Evolutionary conservation across 2,113 vertebrate genomes (phyloP), one percentile per base, ranked within the genome.

Genomic region (Rattus norvegicus): DNA sequence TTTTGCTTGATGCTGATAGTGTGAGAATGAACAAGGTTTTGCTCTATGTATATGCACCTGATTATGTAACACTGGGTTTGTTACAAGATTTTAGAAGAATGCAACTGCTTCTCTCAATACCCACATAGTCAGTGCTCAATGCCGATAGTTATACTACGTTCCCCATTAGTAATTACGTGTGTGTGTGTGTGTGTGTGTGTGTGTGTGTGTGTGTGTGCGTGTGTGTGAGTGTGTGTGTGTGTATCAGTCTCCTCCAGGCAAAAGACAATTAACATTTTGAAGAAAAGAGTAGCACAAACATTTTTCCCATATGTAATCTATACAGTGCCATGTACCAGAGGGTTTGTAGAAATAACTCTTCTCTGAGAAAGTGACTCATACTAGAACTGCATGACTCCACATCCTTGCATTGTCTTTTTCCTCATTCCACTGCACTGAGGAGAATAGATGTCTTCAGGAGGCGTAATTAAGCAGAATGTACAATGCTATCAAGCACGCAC

Each of bases 391-490:
- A 39, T 94, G 24, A 30, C 47, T 94, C 90, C 20, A 28, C 87
- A 76, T 93, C 54, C 83, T 84, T 93, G 20, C 20, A 75, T 43
- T 80, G 17, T 4, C 63, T 63, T 81, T 93, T 88, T 96, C 49
- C 65, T 94, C 5, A 88, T 91, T 94, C 91, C 2, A 70, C 14
- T 88, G 28, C 9, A 39, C 3, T 76, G n/a, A 47, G 63, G 47
- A 81, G 30, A 88, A 90, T 3, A 91, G 9, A 72, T 24, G 1
- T 12, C 16, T 85, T 89, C 69, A 93, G 90, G 91, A 19, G 47
- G 26, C 43, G 24, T 36, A 81, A 92, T 88, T 85, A 91, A 93
- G 13, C 49, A 88, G 59, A 79, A 88, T 56, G 19, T 22, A n/a
- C 88, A 65, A 56, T 63, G 5, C 90, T 47, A 63, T 90, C 59